Evolutionary conservation across 2,797 vertebrate species (phyloP).

Genomic region (Protonibea diacanthus): DNA sequence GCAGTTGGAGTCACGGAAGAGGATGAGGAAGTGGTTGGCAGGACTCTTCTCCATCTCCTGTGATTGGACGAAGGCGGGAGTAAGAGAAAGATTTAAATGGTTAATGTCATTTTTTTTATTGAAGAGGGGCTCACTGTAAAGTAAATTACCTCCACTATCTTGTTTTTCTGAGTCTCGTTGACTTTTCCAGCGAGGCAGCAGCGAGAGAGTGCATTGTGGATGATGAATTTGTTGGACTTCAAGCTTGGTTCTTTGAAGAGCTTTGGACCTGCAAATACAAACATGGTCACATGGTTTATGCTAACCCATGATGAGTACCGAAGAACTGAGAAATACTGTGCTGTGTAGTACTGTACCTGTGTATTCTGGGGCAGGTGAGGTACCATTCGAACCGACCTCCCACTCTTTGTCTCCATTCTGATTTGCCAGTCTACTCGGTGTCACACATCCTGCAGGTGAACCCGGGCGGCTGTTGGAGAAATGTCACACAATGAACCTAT

Average conservation of each 20-base stretch:
- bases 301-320: neutral
- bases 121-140: neutral
- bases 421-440: conserved; percentile 82
- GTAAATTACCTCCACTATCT: conserved; percentile 88
- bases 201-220: conserved; percentile 92
- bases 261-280: conserved; percentile 85
- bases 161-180: conserved; percentile 92
- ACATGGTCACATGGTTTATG: neutral
- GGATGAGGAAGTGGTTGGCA: conserved; percentile 94
- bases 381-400: conserved; percentile 88
- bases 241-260: conserved; percentile 95
- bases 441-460: conserved; percentile 86
- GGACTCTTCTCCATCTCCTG: conserved; percentile 94
- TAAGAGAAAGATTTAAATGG: neutral
- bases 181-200: conserved; percentile 95
- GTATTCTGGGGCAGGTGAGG: conserved; percentile 90
- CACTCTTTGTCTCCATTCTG: conserved; percentile 89
- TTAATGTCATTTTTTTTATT: neutral
- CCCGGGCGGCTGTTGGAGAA: conserved; percentile 72
- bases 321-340: neutral
- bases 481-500: conserved; percentile 1
- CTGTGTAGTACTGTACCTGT: conserved; percentile 81
- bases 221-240: conserved; percentile 96
- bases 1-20: conserved; percentile 92
- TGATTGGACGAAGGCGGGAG: neutral